Base-by-base conservation (phyloP, 2,888 invertebrate species). In the Protonemura montana region DNA sequence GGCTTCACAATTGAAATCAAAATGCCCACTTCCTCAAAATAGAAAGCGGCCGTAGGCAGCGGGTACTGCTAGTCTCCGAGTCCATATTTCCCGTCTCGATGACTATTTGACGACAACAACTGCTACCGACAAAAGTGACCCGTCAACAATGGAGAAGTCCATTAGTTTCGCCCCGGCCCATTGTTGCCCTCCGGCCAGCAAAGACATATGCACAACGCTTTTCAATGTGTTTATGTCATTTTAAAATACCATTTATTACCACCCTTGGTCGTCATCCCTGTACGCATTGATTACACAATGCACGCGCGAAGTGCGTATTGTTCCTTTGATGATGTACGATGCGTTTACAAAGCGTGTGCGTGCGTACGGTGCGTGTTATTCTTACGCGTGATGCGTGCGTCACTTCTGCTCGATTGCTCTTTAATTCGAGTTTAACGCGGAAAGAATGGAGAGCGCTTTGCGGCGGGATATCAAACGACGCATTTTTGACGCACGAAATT, bases 201-300 rank as follows among this genome's bases (percentile, higher is more conserved):
- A 6, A n/a, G 28, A 30, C 81, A 29, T 81, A 0, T 81, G 29
- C 30, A 81, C 29, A 81, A n/a, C 13, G 26, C 13, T 29, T 84
- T 59, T 3, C 29, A 59, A 25, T 84, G 76, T 84, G 42, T 84
- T 84, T 84, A 84, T 84, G 84, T 84, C 84, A 28, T 84, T 76
- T 84, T 84, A 84, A 84, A 84, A 76, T 76, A 28, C 76, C 29
- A 84, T 84, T 84, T 84, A 84, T 83, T 83, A 84, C 28, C 59
- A 81, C 78, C 81, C 81, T 6, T n/a, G 28, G 28, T 81, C 81
- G 27, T 28, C 78, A 78, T 28, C 78, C 78, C 78, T 78, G 78
- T 78, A 59, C 21, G 21, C 21, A 41, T 78, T 28, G 81, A 29
- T 28, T 28, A 81, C 81, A 81, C 29, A 27, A 80, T 5, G 5